phyloP scores from a whole-genome alignment of 2,113 vertebrate genomes.

The Sorex fumeus region DNA sequence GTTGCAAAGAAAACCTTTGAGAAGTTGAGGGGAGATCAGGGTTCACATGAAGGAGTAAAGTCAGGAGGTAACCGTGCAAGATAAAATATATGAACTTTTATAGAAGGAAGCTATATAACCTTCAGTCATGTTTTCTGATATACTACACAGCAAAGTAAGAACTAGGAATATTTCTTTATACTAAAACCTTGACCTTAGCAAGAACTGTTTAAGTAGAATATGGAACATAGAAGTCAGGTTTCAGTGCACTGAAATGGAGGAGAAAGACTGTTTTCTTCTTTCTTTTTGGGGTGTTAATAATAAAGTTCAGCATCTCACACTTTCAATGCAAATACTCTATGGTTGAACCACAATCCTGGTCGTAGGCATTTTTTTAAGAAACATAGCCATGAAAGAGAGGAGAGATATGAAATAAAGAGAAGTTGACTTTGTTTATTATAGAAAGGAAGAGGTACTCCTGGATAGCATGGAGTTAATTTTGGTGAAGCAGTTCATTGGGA shows the following conservation, averaged over 20 bases:
- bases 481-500: background rate
- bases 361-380: constrained; percentile 4
- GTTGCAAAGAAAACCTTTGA: background rate
- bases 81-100: background rate
- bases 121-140: background rate
- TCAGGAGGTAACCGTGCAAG: background rate
- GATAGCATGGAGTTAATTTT: constrained; percentile 1
- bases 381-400: background rate
- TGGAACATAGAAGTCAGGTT: background rate
- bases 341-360: no score
- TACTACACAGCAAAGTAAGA: background rate
- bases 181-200: constrained; percentile 61
- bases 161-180: constrained; percentile 3
- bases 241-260: background rate
- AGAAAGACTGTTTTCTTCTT: background rate
- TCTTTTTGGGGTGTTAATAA: no score
- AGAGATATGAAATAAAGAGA: constrained; percentile 2
- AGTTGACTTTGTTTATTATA: background rate
- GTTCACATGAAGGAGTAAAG: background rate
- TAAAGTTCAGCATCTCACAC: no score
- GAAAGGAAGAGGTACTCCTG: background rate
- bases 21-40: background rate
- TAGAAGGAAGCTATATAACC: background rate
- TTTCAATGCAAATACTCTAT: no score
- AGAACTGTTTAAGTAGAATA: constrained; percentile 3